A percentile compares a stretch with the other conserved stretches of the same genome.
phyloP scores from a whole-genome alignment of 2,888 invertebrate species.

The Volucella inanis region DNA sequence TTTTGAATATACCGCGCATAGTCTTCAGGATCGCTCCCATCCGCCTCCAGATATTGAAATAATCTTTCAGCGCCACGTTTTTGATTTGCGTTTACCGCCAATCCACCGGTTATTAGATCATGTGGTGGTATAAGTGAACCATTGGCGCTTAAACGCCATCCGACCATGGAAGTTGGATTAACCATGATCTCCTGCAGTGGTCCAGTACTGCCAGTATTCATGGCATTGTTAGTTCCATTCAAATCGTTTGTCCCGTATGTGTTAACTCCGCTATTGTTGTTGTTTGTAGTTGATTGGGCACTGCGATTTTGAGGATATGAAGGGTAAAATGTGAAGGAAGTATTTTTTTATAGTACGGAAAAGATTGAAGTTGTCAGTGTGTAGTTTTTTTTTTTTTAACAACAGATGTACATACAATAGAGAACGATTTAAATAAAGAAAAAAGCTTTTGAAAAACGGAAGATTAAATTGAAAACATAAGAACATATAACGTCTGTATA shows the following conservation, averaged over 20 bases:
- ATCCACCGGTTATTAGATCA: conserved; percentile 81
- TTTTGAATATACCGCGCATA: conserved; percentile 82
- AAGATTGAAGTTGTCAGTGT: conserved; percentile 65
- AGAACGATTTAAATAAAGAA: conserved; percentile 31
- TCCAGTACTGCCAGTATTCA: conserved; percentile 78
- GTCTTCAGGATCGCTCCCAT: conserved; percentile 87
- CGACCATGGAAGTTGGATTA: conserved; percentile 83
- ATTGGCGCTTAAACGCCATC: conserved; percentile 83
- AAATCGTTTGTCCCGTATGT: conserved; percentile 81
- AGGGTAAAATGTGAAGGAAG: conserved; percentile 64
- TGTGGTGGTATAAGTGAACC: conserved; percentile 83
- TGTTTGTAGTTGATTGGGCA: conserved; percentile 79
- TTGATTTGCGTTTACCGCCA: conserved; percentile 82
- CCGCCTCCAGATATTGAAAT: conserved; percentile 90
- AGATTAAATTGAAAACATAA: conserved; percentile 22
- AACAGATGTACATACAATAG: conserved; percentile 15
- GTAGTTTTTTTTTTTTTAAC: conserved; percentile 26
- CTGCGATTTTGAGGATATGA: conserved; percentile 62
- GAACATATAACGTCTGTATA: too few relatives aligned
- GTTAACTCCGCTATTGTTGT: conserved; percentile 76
- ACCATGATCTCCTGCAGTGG: conserved; percentile 83
- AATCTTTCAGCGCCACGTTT: conserved; percentile 87
- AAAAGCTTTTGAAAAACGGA: conserved; percentile 40
- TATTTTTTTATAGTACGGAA: conserved; percentile 46
- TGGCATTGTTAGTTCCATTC: conserved; percentile 79